These are phyloP conservation scores for Phodopus roborovskii DNA, from an alignment of 2,113 vertebrate genomes.

Conservation along the genomic window DNA sequence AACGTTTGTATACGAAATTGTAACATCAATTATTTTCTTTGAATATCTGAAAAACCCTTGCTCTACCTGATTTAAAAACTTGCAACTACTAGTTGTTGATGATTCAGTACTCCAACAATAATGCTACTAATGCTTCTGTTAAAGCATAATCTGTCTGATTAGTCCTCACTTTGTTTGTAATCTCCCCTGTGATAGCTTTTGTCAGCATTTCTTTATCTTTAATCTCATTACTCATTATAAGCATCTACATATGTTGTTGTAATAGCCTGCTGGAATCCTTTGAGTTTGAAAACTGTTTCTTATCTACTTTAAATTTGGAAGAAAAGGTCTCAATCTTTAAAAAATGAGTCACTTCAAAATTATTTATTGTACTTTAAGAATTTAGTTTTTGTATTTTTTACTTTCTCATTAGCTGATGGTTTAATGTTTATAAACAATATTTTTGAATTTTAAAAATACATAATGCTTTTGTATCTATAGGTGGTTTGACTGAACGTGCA, in stretches of 20 bases:
- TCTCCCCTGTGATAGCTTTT: conserved; percentile 8
- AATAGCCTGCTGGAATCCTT: background rate
- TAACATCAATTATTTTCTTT: background rate
- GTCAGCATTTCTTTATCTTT: background rate
- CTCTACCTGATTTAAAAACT: background rate
- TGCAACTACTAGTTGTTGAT: background rate
- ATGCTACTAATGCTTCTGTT: background rate
- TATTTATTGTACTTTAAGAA: background rate
- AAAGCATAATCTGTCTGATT: background rate
- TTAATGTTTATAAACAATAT: background rate
- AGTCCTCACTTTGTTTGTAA: background rate
- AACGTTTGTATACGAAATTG: background rate
- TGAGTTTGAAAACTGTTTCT: background rate
- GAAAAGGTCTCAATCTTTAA: background rate
- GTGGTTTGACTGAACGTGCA: background rate
- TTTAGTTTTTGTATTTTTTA: background rate
- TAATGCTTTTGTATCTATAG: background rate
- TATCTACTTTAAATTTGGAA: background rate
- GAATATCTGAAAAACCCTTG: background rate
- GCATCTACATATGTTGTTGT: background rate
- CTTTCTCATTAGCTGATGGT: background rate
- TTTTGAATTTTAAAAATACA: background rate
- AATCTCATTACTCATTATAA: background rate
- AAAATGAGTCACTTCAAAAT: background rate
- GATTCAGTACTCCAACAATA: background rate